Conservation (phyloP, 2,888 invertebrate genomes). For the Tachina grossa region DNA sequence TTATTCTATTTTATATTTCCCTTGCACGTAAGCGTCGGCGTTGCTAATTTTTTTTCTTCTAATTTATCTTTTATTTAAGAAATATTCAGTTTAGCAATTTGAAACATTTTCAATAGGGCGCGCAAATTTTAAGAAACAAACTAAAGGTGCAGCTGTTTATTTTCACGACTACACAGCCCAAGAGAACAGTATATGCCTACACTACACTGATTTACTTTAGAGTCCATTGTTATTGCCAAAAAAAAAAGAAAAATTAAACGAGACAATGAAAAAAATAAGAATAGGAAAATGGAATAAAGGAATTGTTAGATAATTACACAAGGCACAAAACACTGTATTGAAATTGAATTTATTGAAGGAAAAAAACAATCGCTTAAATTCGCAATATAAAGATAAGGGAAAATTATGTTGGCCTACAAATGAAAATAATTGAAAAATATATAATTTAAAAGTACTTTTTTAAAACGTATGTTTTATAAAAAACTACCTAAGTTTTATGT, state of each 20-base stretch:
- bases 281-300: constrained; percentile 1
- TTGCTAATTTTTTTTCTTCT: neutral
- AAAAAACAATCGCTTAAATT: neutral
- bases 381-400: neutral
- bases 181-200: constrained; percentile 15
- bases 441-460: no score
- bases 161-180: constrained; percentile 37
- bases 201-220: constrained; percentile 59
- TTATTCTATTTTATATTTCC: neutral
- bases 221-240: constrained; percentile 64
- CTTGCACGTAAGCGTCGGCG: constrained; percentile 22
- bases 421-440: neutral
- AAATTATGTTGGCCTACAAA: neutral
- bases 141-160: constrained; percentile 57
- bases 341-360: constrained; percentile 51
- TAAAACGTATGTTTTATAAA: no score
- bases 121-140: constrained; percentile 33
- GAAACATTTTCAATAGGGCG: constrained; percentile 39
- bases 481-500: no score
- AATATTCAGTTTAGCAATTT: constrained; percentile 6
- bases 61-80: neutral
- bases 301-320: constrained; percentile 38
- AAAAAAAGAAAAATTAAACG: constrained; percentile 32
- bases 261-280: constrained; percentile 33
- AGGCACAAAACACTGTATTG: constrained; percentile 13